Evolutionary conservation across 2,113 vertebrate species (phyloP).

Genomic region (Todiramphus chloris): DNA sequence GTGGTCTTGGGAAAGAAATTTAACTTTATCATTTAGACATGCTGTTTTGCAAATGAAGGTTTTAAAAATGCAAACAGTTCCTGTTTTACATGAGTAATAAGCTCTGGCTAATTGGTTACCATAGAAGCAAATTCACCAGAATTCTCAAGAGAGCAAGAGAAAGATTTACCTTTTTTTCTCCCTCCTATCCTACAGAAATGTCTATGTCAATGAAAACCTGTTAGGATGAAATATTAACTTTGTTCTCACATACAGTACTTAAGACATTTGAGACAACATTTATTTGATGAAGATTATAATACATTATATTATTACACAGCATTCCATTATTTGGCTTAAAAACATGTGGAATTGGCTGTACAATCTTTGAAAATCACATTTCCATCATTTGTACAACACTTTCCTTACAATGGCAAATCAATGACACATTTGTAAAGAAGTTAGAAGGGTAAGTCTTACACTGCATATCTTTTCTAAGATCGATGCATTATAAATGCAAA

Average conservation of each 20-base stretch:
- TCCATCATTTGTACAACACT: neutral
- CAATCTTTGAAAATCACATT: neutral
- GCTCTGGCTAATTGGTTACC: slow-evolving; percentile 71
- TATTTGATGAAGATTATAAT: neutral
- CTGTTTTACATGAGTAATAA: slow-evolving; percentile 60
- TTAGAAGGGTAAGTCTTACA: neutral
- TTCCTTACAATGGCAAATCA: neutral
- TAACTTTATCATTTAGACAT: slow-evolving; percentile 42
- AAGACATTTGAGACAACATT: neutral
- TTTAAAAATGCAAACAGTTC: slow-evolving; percentile 53
- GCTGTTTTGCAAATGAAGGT: slow-evolving; percentile 46
- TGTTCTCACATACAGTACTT: neutral
- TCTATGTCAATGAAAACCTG: neutral
- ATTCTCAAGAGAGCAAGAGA: slow-evolving; percentile 28
- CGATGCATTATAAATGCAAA: neutral
- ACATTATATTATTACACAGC: neutral
- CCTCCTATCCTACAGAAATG: neutral
- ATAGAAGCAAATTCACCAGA: slow-evolving; percentile 72
- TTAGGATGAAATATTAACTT: neutral
- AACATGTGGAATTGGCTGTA: neutral
- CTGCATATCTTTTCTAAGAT: neutral
- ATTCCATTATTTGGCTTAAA: neutral
- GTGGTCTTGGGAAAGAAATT: slow-evolving; percentile 51
- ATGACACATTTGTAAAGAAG: neutral
- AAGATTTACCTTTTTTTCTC: slow-evolving; percentile 1